Conservation (phyloP, 2,888 invertebrate genomes). For the Zaprionus lineosus region DNA sequence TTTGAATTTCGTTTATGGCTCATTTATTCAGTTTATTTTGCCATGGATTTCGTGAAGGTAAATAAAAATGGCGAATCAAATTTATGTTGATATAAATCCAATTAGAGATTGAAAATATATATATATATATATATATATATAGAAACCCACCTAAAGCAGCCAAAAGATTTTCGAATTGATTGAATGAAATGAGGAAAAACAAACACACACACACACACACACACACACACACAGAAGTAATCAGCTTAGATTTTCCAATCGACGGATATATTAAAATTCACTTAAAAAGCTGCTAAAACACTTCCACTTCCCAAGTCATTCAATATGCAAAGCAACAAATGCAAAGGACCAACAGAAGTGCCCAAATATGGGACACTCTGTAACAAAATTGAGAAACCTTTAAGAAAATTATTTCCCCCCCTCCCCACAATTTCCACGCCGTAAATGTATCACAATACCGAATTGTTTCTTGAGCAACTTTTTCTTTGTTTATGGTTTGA, state of each 20-base stretch:
- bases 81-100: constrained; percentile 25
- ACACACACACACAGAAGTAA: no score
- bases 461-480: no score
- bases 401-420: no score
- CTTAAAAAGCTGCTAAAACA: constrained; percentile 12
- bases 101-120: constrained; percentile 4
- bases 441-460: no score
- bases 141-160: not conserved
- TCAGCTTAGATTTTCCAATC: no score
- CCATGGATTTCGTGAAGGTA: not conserved
- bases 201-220: no score
- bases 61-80: constrained; percentile 21
- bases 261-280: constrained; percentile 16
- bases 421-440: no score
- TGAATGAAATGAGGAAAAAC: constrained; percentile 10
- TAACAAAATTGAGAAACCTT: no score
- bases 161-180: constrained; percentile 32
- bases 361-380: no score
- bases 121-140: constrained; percentile 21
- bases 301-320: constrained; percentile 35
- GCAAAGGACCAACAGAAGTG: not conserved
- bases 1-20: constrained; percentile 35
- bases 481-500: no score
- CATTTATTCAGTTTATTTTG: constrained; percentile 22
- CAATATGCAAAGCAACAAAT: constrained; percentile 28